These are phyloP conservation scores for Xiphorhynchus erythropygius DNA, from an alignment of 2,797 vertebrate genomes.

Conservation along the genomic window DNA sequence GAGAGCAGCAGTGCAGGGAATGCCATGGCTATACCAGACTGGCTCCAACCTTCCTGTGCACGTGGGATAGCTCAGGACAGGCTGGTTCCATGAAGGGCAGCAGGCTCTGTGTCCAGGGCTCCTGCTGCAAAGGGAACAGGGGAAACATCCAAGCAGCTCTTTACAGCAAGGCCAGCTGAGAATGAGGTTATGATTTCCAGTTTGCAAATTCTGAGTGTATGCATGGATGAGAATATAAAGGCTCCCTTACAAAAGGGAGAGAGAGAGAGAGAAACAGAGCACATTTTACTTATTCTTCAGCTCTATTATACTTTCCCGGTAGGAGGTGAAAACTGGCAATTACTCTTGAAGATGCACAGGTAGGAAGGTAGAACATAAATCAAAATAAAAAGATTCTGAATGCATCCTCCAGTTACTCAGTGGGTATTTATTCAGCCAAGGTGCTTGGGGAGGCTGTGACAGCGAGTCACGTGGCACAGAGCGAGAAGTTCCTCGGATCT, in stretches of 20 bases:
- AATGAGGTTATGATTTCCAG: neutral
- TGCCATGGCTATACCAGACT: neutral
- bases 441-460: neutral
- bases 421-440: conserved; percentile 26
- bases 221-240: neutral
- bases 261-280: neutral
- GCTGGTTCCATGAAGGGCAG: neutral
- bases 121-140: neutral
- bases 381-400: conserved; percentile 53
- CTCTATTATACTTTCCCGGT: conserved; percentile 44
- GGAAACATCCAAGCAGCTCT: neutral
- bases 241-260: neutral
- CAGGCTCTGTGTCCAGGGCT: neutral
- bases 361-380: conserved; percentile 50
- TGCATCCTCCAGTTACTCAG: conserved; percentile 24
- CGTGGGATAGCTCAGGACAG: neutral
- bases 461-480: neutral
- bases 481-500: neutral
- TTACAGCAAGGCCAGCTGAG: neutral
- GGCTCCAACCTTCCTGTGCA: neutral
- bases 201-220: conserved; percentile 11
- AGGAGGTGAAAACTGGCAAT: conserved; percentile 54
- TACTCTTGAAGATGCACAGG: conserved; percentile 50
- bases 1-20: neutral
- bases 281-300: conserved; percentile 28